Conservation (phyloP, 2,888 invertebrate genomes). For the Gisinianus flammeolus region DNA sequence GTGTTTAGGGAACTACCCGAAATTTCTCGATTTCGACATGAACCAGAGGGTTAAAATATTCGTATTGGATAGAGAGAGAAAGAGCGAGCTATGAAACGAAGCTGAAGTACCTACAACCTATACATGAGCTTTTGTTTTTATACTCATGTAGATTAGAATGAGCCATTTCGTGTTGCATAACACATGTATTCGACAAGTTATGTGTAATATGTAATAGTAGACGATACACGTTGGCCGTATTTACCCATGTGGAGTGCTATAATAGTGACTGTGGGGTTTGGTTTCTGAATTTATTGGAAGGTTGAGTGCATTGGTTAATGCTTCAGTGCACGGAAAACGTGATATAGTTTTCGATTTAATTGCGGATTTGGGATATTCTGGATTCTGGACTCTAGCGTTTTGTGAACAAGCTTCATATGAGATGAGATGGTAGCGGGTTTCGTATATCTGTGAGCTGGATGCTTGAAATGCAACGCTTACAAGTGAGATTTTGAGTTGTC, state of each 20-base stretch:
- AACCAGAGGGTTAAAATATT: background rate
- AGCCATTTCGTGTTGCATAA: background rate
- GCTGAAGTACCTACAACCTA: background rate
- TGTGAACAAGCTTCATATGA: too few species aligned
- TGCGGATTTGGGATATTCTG: conserved; percentile 11
- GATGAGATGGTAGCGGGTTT: too few species aligned
- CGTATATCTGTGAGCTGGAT: background rate
- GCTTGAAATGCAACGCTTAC: background rate
- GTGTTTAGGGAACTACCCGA: background rate
- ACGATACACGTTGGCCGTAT: background rate
- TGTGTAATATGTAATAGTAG: background rate
- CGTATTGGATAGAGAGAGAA: background rate
- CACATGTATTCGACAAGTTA: background rate
- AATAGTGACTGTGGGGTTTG: conserved; percentile 6
- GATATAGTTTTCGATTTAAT: conserved; percentile 26
- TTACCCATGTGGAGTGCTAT: background rate
- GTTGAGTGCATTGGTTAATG: conserved; percentile 16
- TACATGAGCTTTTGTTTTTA: background rate
- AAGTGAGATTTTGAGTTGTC: background rate
- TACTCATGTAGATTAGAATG: background rate
- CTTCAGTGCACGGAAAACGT: conserved; percentile 17
- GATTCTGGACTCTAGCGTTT: background rate
- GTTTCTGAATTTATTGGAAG: conserved; percentile 24
- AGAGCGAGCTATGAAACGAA: background rate
- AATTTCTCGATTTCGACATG: background rate